Evolutionary conservation across 2,113 vertebrate genomes (phyloP).

Genomic region (Anoplopoma fimbria): DNA sequence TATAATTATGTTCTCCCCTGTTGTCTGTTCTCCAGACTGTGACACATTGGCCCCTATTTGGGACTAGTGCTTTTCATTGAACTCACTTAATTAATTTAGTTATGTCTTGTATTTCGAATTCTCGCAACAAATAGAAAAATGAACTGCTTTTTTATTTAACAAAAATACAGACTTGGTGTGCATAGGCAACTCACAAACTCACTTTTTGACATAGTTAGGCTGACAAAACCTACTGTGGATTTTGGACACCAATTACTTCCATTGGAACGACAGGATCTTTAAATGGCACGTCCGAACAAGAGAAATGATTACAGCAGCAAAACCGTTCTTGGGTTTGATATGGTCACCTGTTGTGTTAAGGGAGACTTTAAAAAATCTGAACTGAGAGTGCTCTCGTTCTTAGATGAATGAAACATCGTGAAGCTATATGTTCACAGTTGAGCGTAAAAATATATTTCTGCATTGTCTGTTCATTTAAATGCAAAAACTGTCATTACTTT

Average conservation of each 20-base stretch:
- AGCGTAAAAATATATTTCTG: not conserved
- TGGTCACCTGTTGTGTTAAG: not conserved
- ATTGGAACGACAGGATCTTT: not conserved
- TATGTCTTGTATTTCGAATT: not conserved
- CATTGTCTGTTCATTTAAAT: slow-evolving; percentile 5
- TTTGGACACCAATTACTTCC: not conserved
- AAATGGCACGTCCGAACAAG: not conserved
- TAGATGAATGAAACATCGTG: slow-evolving; percentile 7
- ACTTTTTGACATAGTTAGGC: too few relatives aligned
- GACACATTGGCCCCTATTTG: too few relatives aligned
- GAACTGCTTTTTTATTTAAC: too few relatives aligned
- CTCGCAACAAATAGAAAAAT: too few relatives aligned
- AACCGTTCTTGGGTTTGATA: not conserved
- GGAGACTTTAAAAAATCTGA: not conserved
- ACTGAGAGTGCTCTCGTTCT: not conserved
- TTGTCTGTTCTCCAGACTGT: too few relatives aligned
- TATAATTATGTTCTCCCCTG: too few relatives aligned
- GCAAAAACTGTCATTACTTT: too few relatives aligned
- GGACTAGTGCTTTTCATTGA: too few relatives aligned
- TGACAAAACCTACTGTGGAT: not conserved
- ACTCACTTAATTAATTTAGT: not conserved
- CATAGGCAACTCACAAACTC: too few relatives aligned
- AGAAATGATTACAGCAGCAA: not conserved
- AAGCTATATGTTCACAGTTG: not conserved
- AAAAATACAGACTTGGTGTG: too few relatives aligned